A percentile compares a stretch with the other conserved stretches of the same genome.
Evolutionary conservation across 2,888 invertebrate species (phyloP).

Genomic region (Cephus rjabovi): DNA sequence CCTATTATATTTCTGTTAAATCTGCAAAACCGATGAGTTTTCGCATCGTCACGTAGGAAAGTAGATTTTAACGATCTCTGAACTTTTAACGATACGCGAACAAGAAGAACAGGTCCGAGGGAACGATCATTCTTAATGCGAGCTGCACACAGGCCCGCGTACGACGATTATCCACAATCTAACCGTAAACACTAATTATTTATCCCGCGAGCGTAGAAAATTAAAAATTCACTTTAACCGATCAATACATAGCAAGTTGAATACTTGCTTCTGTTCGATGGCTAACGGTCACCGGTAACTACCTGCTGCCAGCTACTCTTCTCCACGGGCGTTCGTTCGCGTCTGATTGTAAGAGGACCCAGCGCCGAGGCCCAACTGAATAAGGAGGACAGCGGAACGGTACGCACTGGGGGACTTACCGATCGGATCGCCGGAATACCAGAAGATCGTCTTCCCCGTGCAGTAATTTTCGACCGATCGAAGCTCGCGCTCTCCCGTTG

Average conservation of each 20-base stretch:
- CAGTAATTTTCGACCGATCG: neutral
- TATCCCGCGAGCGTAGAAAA: neutral
- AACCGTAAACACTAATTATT: neutral
- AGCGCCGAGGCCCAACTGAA: constrained; percentile 47
- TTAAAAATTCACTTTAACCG: neutral
- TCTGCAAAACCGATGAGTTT: neutral
- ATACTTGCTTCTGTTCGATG: neutral
- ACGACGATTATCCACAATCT: neutral
- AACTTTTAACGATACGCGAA: neutral
- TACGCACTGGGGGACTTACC: constrained; percentile 48
- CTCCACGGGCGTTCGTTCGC: neutral
- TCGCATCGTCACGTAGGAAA: neutral
- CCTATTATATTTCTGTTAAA: neutral
- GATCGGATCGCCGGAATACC: neutral
- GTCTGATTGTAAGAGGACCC: constrained; percentile 46
- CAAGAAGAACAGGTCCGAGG: neutral
- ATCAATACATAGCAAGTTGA: neutral
- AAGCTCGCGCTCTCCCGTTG: neutral
- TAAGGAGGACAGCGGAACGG: constrained; percentile 66
- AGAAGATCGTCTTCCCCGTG: neutral
- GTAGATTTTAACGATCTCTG: neutral
- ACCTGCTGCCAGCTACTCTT: neutral
- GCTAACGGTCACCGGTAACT: neutral
- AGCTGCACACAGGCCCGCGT: neutral
- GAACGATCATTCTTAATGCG: neutral